phyloP scores from a whole-genome alignment of 2,888 invertebrate genomes.

The Gasteruption jaculator region DNA sequence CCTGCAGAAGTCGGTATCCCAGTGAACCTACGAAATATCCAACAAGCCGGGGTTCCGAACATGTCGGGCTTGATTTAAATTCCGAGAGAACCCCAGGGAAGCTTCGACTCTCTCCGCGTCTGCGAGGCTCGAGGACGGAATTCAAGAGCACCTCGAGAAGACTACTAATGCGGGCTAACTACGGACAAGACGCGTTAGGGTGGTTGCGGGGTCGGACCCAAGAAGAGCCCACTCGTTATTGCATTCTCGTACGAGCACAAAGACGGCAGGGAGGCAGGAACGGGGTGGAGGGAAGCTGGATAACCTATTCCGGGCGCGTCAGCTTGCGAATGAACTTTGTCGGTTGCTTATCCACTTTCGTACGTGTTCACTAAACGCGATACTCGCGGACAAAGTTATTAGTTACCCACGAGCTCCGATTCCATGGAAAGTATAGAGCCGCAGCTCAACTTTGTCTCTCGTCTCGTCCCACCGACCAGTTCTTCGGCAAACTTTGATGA shows the following conservation, averaged over 20 bases:
- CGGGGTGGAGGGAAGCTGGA: conserved; percentile 14
- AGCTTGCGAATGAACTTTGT: conserved; percentile 46
- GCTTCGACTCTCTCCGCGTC: too few relatives aligned
- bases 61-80: too few relatives aligned
- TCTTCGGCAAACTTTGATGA: conserved; percentile 39
- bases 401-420: conserved; percentile 28
- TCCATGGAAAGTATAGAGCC: too few relatives aligned
- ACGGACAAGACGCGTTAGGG: conserved; percentile 25
- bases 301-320: conserved; percentile 49
- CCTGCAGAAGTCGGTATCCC: too few relatives aligned
- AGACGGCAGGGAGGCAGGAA: conserved; percentile 5
- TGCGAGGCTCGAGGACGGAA: conserved; percentile 31
- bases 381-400: conserved; percentile 33
- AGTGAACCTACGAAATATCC: too few relatives aligned
- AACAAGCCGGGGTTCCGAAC: too few relatives aligned
- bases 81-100: too few relatives aligned
- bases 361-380: conserved; percentile 47
- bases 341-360: conserved; percentile 49
- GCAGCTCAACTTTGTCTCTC: too few relatives aligned
- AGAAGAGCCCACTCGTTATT: conserved; percentile 37
- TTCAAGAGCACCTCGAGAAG: conserved; percentile 40
- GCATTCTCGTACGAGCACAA: conserved; percentile 33
- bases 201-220: conserved; percentile 22
- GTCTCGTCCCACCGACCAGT: conserved; percentile 28
- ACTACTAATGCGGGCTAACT: conserved; percentile 45